phyloP scores from a whole-genome alignment of 2,113 vertebrate species.

The Danionella cerebrum region DNA sequence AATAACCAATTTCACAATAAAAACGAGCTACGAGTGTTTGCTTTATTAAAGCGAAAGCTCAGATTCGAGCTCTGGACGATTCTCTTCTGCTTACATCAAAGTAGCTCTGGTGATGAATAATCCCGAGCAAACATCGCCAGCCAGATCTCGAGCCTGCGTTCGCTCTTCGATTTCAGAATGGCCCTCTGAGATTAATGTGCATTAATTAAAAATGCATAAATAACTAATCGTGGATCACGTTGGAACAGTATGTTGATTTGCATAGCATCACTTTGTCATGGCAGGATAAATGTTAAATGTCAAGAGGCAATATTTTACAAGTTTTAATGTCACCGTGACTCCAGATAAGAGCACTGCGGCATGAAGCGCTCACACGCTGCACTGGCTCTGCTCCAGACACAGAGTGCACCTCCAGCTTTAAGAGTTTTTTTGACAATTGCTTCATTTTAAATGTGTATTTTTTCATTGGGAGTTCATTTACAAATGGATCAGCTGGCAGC shows the following conservation, averaged over 20 bases:
- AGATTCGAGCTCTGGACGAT: not conserved
- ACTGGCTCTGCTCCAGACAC: not conserved
- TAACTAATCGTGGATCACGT: conserved; percentile 48
- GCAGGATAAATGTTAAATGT: not conserved
- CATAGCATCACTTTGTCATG: conserved; percentile 29
- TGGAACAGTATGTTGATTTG: conserved; percentile 45
- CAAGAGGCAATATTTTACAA: not conserved
- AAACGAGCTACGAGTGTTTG: not conserved
- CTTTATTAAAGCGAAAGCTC: not conserved
- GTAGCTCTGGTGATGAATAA: conserved; percentile 36
- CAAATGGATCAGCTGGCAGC: not conserved
- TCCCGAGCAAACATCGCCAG: conserved; percentile 16
- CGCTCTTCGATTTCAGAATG: conserved; percentile 34
- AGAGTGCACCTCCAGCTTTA: not conserved
- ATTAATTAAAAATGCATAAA: conserved; percentile 50
- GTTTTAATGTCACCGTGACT: conserved; percentile 37
- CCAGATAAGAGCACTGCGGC: conserved; percentile 18
- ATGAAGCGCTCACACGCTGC: not conserved
- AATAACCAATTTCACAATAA: no score
- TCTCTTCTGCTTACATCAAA: not conserved
- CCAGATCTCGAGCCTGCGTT: conserved; percentile 1
- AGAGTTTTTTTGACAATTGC: no score
- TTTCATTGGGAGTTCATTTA: no score
- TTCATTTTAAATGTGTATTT: no score
- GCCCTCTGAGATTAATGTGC: conserved; percentile 46